Evolutionary conservation across 2,797 vertebrate species (phyloP).

Genomic region (Helarctos malayanus): DNA sequence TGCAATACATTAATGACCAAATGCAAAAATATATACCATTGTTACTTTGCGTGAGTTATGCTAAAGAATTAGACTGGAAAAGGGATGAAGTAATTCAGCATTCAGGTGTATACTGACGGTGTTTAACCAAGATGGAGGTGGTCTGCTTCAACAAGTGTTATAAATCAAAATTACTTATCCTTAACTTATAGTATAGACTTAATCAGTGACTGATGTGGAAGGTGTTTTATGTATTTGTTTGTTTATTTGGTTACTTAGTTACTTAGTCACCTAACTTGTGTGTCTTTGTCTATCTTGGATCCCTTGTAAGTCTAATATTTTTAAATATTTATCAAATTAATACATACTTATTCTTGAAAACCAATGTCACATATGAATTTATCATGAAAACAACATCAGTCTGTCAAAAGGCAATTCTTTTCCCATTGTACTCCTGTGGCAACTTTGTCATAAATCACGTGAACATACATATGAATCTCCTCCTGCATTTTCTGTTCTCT

Average conservation of each 20-base stretch:
- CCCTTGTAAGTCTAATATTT: conserved; percentile 12
- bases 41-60: conserved; percentile 16
- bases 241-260: background rate
- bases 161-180: background rate
- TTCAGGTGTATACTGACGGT: background rate
- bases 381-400: background rate
- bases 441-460: background rate
- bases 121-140: conserved; percentile 10
- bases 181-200: background rate
- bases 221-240: background rate
- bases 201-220: background rate
- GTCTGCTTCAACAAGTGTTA: background rate
- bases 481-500: background rate
- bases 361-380: background rate
- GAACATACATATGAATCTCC: background rate
- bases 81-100: background rate
- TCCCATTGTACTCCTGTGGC: background rate
- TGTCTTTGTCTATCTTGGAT: background rate
- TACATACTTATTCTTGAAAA: background rate
- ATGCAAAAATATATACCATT: background rate
- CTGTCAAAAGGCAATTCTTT: background rate
- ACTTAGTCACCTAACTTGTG: background rate
- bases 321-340: background rate
- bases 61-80: background rate
- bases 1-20: background rate